A percentile compares a stretch with the other conserved stretches of the same genome.
phyloP scores from a whole-genome alignment of 2,888 invertebrate species.

The Blomia tropicalis region DNA sequence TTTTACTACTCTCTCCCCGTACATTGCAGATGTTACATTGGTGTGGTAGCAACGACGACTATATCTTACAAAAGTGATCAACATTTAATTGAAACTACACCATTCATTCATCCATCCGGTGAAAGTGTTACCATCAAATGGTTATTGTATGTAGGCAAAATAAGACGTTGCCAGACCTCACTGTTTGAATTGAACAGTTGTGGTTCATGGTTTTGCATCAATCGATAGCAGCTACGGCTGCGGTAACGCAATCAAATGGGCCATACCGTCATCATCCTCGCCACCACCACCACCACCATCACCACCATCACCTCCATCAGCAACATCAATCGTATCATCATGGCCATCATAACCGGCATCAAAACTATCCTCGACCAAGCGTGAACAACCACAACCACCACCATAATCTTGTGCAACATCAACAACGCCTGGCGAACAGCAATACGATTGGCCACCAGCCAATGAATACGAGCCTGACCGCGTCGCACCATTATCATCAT shows the following conservation, averaged over 20 bases:
- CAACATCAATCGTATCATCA: neutral
- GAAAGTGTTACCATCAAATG: too few species aligned
- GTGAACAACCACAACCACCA: neutral
- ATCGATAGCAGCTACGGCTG: slow-evolving; percentile 5
- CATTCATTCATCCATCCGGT: too few species aligned
- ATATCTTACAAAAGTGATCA: neutral
- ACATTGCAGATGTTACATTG: too few species aligned
- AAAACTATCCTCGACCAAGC: neutral
- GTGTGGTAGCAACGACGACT: neutral
- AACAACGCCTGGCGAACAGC: neutral
- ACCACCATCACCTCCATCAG: neutral
- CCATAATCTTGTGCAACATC: neutral
- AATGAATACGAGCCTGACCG: neutral
- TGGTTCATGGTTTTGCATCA: neutral
- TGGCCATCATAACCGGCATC: neutral
- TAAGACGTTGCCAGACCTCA: too few species aligned
- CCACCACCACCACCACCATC: neutral
- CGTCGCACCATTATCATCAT: neutral
- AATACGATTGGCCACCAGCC: neutral
- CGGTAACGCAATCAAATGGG: neutral
- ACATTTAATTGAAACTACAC: too few species aligned
- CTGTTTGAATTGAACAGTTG: neutral
- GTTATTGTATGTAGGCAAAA: too few species aligned
- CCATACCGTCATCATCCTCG: neutral
- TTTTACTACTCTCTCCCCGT: neutral